phyloP scores from a whole-genome alignment of 2,113 vertebrate species.

The Tupaia chinensis region DNA sequence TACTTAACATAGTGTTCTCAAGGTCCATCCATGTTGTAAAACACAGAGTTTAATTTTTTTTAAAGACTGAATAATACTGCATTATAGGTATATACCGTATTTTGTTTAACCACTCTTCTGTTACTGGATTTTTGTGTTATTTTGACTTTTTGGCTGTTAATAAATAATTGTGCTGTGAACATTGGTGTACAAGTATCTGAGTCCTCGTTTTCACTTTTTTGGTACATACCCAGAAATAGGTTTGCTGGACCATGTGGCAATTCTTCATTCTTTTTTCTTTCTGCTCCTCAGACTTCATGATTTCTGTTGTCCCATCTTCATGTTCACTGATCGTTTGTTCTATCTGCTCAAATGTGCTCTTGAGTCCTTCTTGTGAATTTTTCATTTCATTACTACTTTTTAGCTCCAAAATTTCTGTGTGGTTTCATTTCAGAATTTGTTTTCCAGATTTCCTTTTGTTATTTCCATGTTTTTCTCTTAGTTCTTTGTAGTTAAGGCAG shows the following conservation, averaged over 20 bases:
- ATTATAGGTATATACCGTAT: background rate
- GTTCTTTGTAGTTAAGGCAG: background rate
- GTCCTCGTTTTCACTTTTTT: background rate
- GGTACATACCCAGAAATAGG: background rate
- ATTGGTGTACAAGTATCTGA: background rate
- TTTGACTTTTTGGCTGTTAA: background rate
- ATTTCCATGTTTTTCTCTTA: background rate
- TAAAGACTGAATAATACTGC: background rate
- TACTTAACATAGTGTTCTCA: background rate
- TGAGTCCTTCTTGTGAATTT: background rate
- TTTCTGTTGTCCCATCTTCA: background rate
- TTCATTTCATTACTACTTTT: background rate
- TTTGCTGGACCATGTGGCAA: background rate
- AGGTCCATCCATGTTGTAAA: background rate
- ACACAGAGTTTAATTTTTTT: background rate
- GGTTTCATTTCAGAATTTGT: background rate
- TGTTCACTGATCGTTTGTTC: background rate
- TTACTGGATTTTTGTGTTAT: background rate
- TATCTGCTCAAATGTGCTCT: background rate
- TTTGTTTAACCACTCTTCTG: background rate
- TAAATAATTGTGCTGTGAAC: background rate
- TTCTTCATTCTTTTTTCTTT: background rate
- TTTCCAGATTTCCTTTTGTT: background rate
- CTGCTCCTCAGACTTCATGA: background rate
- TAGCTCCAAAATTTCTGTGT: background rate